A percentile compares a stretch with the other conserved stretches of the same genome.
Evolutionary conservation across 2,888 invertebrate species (phyloP).

Genomic region (Emmelina monodactyla): DNA sequence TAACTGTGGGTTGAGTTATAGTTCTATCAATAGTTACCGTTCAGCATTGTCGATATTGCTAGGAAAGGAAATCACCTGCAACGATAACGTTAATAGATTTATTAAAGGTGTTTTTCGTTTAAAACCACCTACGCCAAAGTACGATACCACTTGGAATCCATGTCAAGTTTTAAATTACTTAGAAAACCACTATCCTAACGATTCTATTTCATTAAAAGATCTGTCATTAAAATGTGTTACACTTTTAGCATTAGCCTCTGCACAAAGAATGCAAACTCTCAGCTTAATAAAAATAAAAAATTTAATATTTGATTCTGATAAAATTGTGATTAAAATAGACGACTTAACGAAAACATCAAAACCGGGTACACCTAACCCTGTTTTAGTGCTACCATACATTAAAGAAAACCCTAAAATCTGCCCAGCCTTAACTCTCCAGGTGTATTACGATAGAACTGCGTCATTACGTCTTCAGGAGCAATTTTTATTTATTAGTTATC

Average conservation of each 20-base stretch:
- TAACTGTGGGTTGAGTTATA: not conserved
- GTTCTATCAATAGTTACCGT: constrained; percentile 1
- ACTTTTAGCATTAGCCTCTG: constrained; percentile 15
- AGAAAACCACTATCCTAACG: constrained; percentile 1
- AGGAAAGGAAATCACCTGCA: constrained; percentile 5
- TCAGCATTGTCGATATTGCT: constrained; percentile 2
- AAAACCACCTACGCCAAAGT: constrained; percentile 8
- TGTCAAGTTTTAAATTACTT: constrained; percentile 11
- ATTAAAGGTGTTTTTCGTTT: constrained; percentile 9
- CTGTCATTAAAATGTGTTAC: constrained; percentile 16
- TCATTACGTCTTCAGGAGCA: not conserved
- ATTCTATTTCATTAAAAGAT: constrained; percentile 1
- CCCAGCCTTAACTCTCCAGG: not conserved
- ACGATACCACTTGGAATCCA: constrained; percentile 21
- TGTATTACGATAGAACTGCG: not conserved
- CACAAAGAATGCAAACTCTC: constrained; percentile 16
- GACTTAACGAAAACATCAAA: constrained; percentile 4
- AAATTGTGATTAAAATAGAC: constrained; percentile 1
- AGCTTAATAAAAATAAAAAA: constrained; percentile 15
- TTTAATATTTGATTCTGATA: constrained; percentile 3
- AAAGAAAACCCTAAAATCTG: constrained; percentile 1
- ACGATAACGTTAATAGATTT: constrained; percentile 10
- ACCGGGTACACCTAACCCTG: not conserved
- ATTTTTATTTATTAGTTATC: constrained; percentile 1
- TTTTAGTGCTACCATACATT: constrained; percentile 1